Evolutionary conservation across 2,797 vertebrate genomes (phyloP).

Genomic region (Carcharodon carcharias): DNA sequence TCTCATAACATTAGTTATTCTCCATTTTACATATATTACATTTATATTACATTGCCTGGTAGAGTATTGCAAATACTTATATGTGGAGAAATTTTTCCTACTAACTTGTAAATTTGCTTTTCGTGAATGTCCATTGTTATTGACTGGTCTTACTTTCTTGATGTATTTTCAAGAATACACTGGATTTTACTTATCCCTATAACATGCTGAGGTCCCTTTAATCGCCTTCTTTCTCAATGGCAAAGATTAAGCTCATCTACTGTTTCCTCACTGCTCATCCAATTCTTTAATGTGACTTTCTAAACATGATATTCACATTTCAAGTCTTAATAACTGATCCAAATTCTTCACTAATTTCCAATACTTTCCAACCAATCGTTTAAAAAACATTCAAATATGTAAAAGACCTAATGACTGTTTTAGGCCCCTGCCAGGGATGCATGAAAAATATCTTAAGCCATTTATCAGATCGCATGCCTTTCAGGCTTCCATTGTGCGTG

Average conservation of each 20-base stretch:
- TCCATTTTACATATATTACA: not conserved
- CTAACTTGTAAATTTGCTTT: not conserved
- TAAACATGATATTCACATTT: not conserved
- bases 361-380: not conserved
- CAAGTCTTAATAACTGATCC: not conserved
- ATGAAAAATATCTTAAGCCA: not conserved
- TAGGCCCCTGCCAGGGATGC: not conserved
- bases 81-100: not conserved
- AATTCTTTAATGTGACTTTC: not conserved
- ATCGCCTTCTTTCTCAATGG: not conserved
- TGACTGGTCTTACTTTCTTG: not conserved
- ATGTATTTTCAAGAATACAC: not conserved
- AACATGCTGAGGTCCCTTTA: not conserved
- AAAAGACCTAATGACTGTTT: not conserved
- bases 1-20: not conserved
- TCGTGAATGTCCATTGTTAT: not conserved
- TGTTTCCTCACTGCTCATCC: not conserved
- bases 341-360: not conserved
- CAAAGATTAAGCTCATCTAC: not conserved
- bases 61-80: not conserved
- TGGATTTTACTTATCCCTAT: not conserved
- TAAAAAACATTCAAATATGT: not conserved
- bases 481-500: no score
- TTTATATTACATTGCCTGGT: not conserved
- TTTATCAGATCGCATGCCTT: not conserved